phyloP scores from a whole-genome alignment of 2,797 vertebrate species.

The Takifugu rubripes region DNA sequence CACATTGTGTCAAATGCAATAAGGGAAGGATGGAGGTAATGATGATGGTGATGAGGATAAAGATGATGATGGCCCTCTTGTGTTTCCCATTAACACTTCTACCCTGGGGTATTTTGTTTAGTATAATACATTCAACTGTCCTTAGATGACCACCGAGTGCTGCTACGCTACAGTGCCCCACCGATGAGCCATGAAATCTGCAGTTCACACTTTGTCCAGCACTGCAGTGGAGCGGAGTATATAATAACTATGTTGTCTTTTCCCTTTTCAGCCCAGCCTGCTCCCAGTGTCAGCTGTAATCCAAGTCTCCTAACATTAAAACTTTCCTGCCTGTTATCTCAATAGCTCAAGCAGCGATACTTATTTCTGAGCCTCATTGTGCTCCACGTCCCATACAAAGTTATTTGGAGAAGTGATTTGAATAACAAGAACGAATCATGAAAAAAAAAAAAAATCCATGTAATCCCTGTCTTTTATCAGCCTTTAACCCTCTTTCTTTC shows the following conservation, averaged over 20 bases:
- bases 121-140: conserved; percentile 69
- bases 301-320: conserved; percentile 31
- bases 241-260: conserved; percentile 41
- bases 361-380: conserved; percentile 23
- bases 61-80: conserved; percentile 51
- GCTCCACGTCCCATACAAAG: conserved; percentile 35
- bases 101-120: conserved; percentile 50
- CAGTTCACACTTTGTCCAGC: conserved; percentile 32
- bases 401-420: conserved; percentile 48
- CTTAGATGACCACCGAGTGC: conserved; percentile 53
- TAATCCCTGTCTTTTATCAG: conserved; percentile 50
- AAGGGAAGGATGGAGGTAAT: conserved; percentile 44
- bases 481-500: conserved; percentile 48
- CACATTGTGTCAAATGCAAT: conserved; percentile 60
- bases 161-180: conserved; percentile 15
- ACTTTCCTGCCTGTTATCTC: conserved; percentile 51
- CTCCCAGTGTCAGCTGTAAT: conserved; percentile 30
- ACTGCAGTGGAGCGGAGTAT: conserved; percentile 32
- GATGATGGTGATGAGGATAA: conserved; percentile 51
- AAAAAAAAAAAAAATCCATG: conserved; percentile 36
- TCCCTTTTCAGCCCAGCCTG: conserved; percentile 40
- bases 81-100: conserved; percentile 52
- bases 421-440: conserved; percentile 50
- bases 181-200: conserved; percentile 27
- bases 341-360: conserved; percentile 44